A percentile compares a stretch with the other conserved stretches of the same genome.
phyloP scores from a whole-genome alignment of 2,113 vertebrate species.

The Boleophthalmus pectinirostris region DNA sequence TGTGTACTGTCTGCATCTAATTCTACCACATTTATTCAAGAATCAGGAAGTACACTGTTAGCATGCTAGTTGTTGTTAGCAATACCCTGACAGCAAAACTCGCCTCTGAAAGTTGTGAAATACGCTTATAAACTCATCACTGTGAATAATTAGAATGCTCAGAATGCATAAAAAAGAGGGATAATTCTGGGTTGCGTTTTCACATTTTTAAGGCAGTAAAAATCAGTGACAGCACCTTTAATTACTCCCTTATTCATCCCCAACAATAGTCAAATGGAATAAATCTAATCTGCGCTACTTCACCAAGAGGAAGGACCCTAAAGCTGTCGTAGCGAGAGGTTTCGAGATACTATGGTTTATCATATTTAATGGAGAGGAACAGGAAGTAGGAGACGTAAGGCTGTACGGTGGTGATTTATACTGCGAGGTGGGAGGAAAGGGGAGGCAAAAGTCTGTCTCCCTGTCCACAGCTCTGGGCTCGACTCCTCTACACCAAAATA shows the following conservation, averaged over 20 bases:
- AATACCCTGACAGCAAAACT: no score
- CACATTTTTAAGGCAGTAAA: no score
- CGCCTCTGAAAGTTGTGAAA: no score
- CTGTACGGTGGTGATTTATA: slow-evolving; percentile 66
- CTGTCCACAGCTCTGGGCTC: slow-evolving; percentile 58
- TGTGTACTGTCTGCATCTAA: no score
- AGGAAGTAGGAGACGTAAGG: slow-evolving; percentile 66
- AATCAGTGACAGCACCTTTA: slow-evolving; percentile 50
- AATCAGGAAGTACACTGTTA: no score
- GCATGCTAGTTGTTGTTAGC: no score
- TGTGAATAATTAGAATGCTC: no score
- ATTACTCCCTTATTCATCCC: slow-evolving; percentile 77
- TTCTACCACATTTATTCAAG: no score
- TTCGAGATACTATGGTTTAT: slow-evolving; percentile 74
- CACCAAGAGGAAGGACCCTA: slow-evolving; percentile 60
- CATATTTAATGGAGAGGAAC: slow-evolving; percentile 79
- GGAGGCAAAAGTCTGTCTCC: slow-evolving; percentile 61
- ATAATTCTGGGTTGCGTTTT: no score
- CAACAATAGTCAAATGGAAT: slow-evolving; percentile 66
- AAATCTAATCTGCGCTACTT: slow-evolving; percentile 67
- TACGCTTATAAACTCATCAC: no score
- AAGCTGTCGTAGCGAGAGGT: slow-evolving; percentile 58
- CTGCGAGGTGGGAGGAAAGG: slow-evolving; percentile 20
- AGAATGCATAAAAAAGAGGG: no score
- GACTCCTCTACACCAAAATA: slow-evolving; percentile 29